These are phyloP conservation scores for Siniperca scherzeri DNA, from an alignment of 2,797 vertebrate species.

Conservation along the genomic window DNA sequence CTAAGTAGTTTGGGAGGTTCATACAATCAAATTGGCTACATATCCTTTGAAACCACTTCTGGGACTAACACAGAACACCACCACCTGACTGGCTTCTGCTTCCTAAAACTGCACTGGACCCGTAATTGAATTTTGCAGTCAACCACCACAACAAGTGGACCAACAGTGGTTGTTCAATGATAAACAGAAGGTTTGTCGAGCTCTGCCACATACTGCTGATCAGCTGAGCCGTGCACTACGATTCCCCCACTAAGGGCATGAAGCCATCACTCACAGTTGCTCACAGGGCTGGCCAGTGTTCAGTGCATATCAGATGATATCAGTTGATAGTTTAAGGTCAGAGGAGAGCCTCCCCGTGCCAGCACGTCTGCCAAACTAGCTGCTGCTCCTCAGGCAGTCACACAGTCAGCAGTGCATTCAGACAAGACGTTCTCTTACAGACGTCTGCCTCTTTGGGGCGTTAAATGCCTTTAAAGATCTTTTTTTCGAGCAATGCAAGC, in stretches of 20 bases:
- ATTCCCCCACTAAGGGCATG: slow-evolving; percentile 17
- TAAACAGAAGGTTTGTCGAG: slow-evolving; percentile 33
- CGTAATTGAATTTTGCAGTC: background rate
- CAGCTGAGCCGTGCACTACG: slow-evolving; percentile 45
- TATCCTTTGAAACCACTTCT: background rate
- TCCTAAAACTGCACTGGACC: background rate
- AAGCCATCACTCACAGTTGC: slow-evolving; percentile 11
- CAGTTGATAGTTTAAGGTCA: slow-evolving; percentile 64
- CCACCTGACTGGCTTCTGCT: background rate
- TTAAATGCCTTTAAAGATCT: background rate
- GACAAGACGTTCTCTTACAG: background rate
- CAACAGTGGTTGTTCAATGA: slow-evolving; percentile 42
- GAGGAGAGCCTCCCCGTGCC: slow-evolving; percentile 9
- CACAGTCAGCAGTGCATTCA: slow-evolving; percentile 4
- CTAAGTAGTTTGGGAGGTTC: background rate
- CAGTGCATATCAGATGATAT: slow-evolving; percentile 44
- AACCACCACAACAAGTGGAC: background rate
- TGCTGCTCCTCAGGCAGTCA: slow-evolving; percentile 19
- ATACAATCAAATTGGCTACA: background rate
- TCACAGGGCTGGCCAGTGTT: slow-evolving; percentile 45
- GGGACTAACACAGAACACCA: background rate
- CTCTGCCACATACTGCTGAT: slow-evolving; percentile 27
- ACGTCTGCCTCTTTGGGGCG: background rate
- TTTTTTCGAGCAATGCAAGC: no score
- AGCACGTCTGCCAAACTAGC: background rate